Base-by-base conservation (phyloP, 2,888 invertebrate species). In the Candidula unifasciata region DNA sequence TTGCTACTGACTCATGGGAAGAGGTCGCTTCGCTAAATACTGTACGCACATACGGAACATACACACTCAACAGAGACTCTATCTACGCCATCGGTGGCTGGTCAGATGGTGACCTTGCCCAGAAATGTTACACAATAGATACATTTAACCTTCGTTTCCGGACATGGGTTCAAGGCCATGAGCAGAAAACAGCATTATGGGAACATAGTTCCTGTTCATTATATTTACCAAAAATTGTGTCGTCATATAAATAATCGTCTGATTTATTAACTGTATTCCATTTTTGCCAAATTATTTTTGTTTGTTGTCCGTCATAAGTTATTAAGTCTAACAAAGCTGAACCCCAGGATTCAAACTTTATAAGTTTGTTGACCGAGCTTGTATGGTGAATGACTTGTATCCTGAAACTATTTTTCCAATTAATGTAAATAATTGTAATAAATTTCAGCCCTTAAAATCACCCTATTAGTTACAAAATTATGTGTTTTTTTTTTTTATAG, bases 1-100 rank as follows among this genome's bases (percentile, higher is more conserved):
- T 95, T 0, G 91, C 93, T 18, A 94, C 94, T 13, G 95, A 96
- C 89, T 91, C 94, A 2, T 96, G 96, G 96, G 94, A 94, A 85
- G 94, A 95, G 30, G 94, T 96, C 69, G 95, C 96, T 0, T 93
- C 94, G 79, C 95, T 96, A 80, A 96, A 96, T 2, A 95, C 95
- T 0, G 96, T 96, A 1, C 94, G 96, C 80, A 96, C 95, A 90
- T 96, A 96, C 90, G 95, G 96, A 0, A 96, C 96, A 2, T 95
- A 96, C 79, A 95, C 96, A 10, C 94, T 95, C 35, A 94, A 96
- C 30, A 94, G 95, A 54, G 94, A 94, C 33, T 95, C 95, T 90
- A 95, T 96, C 73, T 96, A 96, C 91, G 95, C 96, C 88, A 95
- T 96, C 86, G 96, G 96, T 21, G 96, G 96, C 0, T 95, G 96